Conservation (phyloP, 2,797 vertebrate species). For the Bradypus variegatus region DNA sequence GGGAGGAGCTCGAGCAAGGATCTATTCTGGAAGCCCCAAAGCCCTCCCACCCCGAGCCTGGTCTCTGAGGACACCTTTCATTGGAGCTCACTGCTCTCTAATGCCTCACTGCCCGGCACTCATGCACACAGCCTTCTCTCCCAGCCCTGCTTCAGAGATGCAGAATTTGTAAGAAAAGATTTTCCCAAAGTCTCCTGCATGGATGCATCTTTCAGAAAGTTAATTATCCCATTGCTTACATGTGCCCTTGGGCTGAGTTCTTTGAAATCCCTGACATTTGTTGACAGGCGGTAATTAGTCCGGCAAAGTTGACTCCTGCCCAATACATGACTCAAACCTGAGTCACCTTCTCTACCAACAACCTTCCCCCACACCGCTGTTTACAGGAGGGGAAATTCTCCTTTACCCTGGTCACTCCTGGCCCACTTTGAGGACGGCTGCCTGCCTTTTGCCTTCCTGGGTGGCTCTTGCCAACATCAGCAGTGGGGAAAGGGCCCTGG, state of each 20-base stretch:
- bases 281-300: neutral
- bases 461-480: neutral
- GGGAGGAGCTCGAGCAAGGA: neutral
- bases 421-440: neutral
- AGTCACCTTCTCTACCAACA: rapidly evolving
- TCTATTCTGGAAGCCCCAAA: too few species aligned
- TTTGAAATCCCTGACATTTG: neutral
- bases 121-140: rapidly evolving
- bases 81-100: rapidly evolving
- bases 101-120: rapidly evolving
- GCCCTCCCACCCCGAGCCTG: neutral
- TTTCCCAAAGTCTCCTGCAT: neutral
- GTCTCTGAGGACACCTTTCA: rapidly evolving
- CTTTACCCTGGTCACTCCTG: neutral
- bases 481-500: rapidly evolving
- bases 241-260: neutral
- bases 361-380: rapidly evolving
- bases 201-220: neutral
- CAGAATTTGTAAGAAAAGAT: neutral
- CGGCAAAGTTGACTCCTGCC: neutral
- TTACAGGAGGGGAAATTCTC: neutral
- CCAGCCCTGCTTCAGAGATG: neutral
- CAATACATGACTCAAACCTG: rapidly evolving
- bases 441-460: neutral
- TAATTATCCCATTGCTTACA: neutral